These are phyloP conservation scores for Australoheros scitulus DNA, from an alignment of 2,113 vertebrate species.

Conservation along the genomic window DNA sequence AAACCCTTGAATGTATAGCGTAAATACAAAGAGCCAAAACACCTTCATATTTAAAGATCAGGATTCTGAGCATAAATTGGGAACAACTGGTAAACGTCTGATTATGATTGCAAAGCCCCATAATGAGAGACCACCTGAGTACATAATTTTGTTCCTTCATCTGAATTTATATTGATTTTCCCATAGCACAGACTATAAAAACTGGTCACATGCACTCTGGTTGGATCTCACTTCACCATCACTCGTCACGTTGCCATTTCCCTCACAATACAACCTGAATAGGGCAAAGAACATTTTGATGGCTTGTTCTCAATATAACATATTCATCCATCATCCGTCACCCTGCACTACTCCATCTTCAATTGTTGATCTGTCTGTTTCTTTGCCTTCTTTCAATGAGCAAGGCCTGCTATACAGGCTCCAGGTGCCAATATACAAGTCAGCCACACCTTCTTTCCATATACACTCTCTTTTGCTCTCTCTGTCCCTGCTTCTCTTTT, in stretches of 20 bases:
- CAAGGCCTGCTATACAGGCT: neutral
- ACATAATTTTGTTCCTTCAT: neutral
- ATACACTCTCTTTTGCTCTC: neutral
- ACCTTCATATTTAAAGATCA: neutral
- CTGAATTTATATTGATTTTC: neutral
- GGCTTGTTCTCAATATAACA: constrained; percentile 32
- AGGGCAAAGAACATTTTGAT: neutral
- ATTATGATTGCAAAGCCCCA: neutral
- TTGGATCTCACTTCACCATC: neutral
- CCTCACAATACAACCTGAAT: neutral
- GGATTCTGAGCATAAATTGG: neutral
- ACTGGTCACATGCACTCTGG: neutral
- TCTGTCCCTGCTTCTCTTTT: neutral
- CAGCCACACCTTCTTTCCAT: constrained; percentile 31
- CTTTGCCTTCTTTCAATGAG: constrained; percentile 43
- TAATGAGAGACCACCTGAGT: neutral
- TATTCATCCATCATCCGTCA: constrained; percentile 21
- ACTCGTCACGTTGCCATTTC: neutral
- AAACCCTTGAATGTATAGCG: neutral
- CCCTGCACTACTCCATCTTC: constrained; percentile 32
- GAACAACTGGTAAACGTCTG: neutral
- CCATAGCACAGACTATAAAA: neutral
- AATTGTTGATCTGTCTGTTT: constrained; percentile 51
- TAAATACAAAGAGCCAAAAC: neutral
- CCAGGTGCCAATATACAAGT: constrained; percentile 50